Evolutionary conservation across 2,888 invertebrate genomes (phyloP).

Genomic region (Yponomeuta malinellus): DNA sequence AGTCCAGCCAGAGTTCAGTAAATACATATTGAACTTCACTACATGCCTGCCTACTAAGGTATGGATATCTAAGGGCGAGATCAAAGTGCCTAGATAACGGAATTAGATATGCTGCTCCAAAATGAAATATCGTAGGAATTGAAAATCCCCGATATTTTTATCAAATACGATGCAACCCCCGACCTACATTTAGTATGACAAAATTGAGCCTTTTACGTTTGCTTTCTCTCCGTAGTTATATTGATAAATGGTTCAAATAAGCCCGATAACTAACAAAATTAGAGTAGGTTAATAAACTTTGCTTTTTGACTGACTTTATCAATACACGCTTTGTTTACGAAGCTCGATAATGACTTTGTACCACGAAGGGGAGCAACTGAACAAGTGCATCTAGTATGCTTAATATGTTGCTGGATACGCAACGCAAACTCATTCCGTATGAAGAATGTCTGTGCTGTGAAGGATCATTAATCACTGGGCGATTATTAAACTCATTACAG

Average conservation of each 20-base stretch:
- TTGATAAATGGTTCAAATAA: not conserved
- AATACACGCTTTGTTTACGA: constrained; percentile 9
- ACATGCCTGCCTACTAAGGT: no score
- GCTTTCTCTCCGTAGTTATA: not conserved
- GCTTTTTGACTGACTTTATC: constrained; percentile 11
- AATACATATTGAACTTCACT: no score
- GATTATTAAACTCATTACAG: constrained; percentile 49
- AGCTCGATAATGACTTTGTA: constrained; percentile 4
- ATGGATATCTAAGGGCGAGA: no score
- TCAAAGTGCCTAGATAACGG: no score
- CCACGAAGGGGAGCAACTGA: constrained; percentile 9
- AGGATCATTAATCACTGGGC: constrained; percentile 47
- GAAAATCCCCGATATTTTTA: not conserved
- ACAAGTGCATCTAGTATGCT: constrained; percentile 12
- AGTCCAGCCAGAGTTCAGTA: no score
- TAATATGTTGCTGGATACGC: constrained; percentile 4
- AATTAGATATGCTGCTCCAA: no score
- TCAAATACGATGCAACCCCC: not conserved
- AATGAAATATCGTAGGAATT: no score
- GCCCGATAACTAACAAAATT: not conserved
- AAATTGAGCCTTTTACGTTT: not conserved
- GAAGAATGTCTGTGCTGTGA: constrained; percentile 32
- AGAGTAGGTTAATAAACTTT: constrained; percentile 3
- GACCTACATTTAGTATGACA: not conserved
- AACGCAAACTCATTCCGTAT: constrained; percentile 7